phyloP scores from a whole-genome alignment of 2,113 vertebrate species.

The Empidonax traillii region DNA sequence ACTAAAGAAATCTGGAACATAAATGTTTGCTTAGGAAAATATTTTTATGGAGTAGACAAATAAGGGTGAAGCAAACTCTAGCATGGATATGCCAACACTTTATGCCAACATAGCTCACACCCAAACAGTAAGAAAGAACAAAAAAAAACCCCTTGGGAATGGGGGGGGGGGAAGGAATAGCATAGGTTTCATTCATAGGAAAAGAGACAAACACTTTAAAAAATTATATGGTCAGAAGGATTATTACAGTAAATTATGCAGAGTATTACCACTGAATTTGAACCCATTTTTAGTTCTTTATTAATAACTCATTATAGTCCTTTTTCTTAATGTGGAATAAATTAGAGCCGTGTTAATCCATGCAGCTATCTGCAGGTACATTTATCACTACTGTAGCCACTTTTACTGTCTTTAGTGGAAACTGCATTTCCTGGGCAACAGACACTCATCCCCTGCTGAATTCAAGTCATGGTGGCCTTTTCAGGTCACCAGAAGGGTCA shows the following conservation, averaged over 20 bases:
- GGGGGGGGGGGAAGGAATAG: neutral
- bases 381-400: neutral
- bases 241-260: constrained; percentile 37
- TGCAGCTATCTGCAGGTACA: constrained; percentile 46
- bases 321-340: constrained; percentile 42
- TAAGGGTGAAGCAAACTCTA: neutral
- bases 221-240: constrained; percentile 2
- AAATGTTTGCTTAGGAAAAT: constrained; percentile 23
- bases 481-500: neutral
- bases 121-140: neutral
- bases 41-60: neutral
- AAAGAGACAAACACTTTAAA: neutral
- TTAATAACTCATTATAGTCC: constrained; percentile 58
- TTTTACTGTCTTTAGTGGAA: neutral
- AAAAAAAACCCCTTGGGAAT: neutral
- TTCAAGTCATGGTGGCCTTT: neutral
- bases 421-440: neutral
- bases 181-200: neutral
- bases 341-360: constrained; percentile 47
- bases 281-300: constrained; percentile 39
- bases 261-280: constrained; percentile 39
- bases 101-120: neutral
- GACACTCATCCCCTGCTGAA: neutral
- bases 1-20: constrained; percentile 24
- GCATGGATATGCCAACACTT: neutral